Conservation (phyloP, 2,797 vertebrate species). For the Bradypodion ventrale region DNA sequence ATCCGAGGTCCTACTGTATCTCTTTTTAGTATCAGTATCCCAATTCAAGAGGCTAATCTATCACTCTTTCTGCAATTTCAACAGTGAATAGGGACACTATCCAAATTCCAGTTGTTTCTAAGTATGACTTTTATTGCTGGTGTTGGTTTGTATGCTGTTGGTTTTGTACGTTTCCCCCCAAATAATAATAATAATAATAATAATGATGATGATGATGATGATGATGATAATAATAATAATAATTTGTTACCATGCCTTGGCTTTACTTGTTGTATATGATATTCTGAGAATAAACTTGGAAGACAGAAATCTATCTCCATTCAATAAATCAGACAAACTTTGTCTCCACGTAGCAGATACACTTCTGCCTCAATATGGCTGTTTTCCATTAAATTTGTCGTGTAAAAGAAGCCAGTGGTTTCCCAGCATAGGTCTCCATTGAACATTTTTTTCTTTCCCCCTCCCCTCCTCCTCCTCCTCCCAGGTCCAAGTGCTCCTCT, state of each 20-base stretch:
- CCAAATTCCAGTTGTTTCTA: not conserved
- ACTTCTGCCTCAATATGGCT: no score
- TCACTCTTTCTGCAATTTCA: no score
- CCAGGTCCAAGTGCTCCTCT: slow-evolving; percentile 93
- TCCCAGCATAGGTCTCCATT: not conserved
- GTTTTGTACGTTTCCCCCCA: not conserved
- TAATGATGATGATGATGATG: no score
- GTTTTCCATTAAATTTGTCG: not conserved
- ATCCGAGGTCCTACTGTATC: no score
- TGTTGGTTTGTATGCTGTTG: not conserved
- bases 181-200: no score
- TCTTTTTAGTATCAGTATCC: no score
- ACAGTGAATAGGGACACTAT: no score
- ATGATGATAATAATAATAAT: no score
- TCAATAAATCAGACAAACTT: not conserved
- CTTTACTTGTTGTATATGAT: not conserved
- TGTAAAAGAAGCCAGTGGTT: not conserved
- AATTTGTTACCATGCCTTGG: not conserved
- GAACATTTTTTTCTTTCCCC: no score
- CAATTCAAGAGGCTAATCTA: no score
- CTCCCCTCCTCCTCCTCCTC: slow-evolving; percentile 13
- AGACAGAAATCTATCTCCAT: not conserved
- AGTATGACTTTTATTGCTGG: not conserved
- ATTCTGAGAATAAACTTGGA: not conserved
- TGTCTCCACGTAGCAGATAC: no score